A percentile compares a stretch with the other conserved stretches of the same genome.
Conservation (phyloP, 2,797 vertebrate species). For the Xenopus petersii region DNA sequence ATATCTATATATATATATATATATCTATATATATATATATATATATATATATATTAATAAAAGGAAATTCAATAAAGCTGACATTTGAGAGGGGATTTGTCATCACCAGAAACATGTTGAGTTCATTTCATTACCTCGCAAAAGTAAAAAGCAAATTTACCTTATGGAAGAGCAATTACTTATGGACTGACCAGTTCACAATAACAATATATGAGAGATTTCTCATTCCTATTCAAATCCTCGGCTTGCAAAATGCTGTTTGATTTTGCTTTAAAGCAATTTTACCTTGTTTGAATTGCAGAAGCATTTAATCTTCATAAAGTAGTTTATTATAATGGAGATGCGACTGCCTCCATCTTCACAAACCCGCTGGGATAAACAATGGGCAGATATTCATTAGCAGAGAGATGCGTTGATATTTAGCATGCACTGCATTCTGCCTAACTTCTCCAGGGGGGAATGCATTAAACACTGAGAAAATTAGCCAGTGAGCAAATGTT, state of each 20-base stretch:
- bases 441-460: conserved; percentile 23
- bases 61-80: conserved; percentile 37
- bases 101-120: conserved; percentile 84
- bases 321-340: conserved; percentile 78
- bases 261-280: conserved; percentile 78
- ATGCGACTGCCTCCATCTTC: conserved; percentile 66
- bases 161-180: conserved; percentile 97
- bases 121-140: conserved; percentile 94
- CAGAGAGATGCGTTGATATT: conserved; percentile 33
- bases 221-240: conserved; percentile 77
- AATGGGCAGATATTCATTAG: conserved; percentile 34
- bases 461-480: not conserved
- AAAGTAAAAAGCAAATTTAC: conserved; percentile 97
- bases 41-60: too few relatives aligned
- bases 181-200: conserved; percentile 85
- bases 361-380: conserved; percentile 57
- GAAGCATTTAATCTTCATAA: conserved; percentile 80
- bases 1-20: too few relatives aligned
- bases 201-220: conserved; percentile 76
- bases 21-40: too few relatives aligned
- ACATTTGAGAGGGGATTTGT: conserved; percentile 84
- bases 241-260: conserved; percentile 73
- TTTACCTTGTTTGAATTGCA: conserved; percentile 79
- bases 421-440: conserved; percentile 36
- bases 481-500: not conserved